A percentile compares a stretch with the other conserved stretches of the same genome.
phyloP scores from a whole-genome alignment of 2,113 vertebrate species.

The Neoarius graeffei region DNA sequence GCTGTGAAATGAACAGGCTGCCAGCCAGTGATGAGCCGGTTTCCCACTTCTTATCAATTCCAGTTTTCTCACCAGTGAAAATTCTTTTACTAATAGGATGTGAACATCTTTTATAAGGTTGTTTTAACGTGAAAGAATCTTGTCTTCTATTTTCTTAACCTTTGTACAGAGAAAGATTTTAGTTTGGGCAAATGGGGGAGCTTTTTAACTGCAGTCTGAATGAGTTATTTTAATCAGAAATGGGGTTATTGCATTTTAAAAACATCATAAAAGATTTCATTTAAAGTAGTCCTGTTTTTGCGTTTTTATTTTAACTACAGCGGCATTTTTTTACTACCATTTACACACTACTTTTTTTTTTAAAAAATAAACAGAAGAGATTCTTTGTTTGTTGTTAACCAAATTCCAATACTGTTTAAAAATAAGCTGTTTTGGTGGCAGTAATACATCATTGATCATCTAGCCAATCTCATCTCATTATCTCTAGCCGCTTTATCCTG shows the following conservation, averaged over 20 bases:
- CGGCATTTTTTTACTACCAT: constrained; percentile 74
- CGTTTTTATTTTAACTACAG: constrained; percentile 59
- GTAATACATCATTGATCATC: background rate
- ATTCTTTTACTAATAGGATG: constrained; percentile 23
- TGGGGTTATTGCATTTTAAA: constrained; percentile 40
- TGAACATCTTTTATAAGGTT: constrained; percentile 44
- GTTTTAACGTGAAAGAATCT: constrained; percentile 45
- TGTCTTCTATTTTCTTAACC: constrained; percentile 54
- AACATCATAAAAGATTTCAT: constrained; percentile 45
- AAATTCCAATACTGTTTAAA: background rate
- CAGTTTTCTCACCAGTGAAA: constrained; percentile 12
- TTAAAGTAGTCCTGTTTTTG: constrained; percentile 52
- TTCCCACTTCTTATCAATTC: background rate
- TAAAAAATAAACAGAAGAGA: constrained; percentile 78
- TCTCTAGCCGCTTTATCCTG: no score
- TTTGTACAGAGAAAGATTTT: constrained; percentile 68
- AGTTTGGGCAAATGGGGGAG: constrained; percentile 64
- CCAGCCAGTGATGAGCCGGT: background rate
- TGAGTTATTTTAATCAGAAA: constrained; percentile 66
- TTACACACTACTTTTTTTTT: constrained; percentile 75
- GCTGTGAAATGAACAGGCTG: constrained; percentile 14
- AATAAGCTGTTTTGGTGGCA: background rate
- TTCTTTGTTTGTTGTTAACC: constrained; percentile 80
- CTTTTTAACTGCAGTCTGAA: constrained; percentile 50
- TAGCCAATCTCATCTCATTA: no score